phyloP scores from a whole-genome alignment of 2,888 invertebrate species.

The Cantharis lateralis region DNA sequence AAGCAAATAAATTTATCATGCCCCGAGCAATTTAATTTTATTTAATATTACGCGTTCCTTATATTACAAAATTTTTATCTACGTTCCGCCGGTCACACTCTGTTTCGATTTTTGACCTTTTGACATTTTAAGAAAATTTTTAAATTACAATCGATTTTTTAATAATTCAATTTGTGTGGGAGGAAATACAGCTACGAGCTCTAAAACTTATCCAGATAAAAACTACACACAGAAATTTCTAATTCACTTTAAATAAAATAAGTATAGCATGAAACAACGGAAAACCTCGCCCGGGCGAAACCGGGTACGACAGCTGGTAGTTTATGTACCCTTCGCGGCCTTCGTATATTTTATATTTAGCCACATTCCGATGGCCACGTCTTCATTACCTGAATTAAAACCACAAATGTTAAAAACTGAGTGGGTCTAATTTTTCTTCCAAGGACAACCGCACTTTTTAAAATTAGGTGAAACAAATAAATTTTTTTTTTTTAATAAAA shows the following conservation, averaged over 20 bases:
- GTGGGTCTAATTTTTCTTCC: neutral
- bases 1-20: slow-evolving; percentile 23
- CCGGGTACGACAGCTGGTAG: neutral
- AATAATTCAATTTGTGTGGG: neutral
- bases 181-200: neutral
- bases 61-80: slow-evolving; percentile 5
- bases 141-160: neutral
- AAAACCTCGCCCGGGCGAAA: too few relatives aligned
- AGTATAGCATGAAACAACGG: too few relatives aligned
- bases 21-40: slow-evolving; percentile 19
- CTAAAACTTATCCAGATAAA: neutral
- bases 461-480: neutral
- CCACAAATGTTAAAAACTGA: neutral
- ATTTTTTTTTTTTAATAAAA: too few relatives aligned
- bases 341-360: neutral
- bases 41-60: slow-evolving; percentile 1
- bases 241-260: too few relatives aligned
- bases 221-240: too few relatives aligned
- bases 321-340: neutral
- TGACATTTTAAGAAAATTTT: neutral
- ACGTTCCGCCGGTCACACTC: neutral
- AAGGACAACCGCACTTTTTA: neutral
- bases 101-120: neutral
- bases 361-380: neutral
- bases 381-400: neutral